Percentiles rank a stretch among this genome's conserved stretches.
phyloP scores from a whole-genome alignment of 37 sponge, comb jelly and placozoan species.

The Amphimedon queenslandica region DNA sequence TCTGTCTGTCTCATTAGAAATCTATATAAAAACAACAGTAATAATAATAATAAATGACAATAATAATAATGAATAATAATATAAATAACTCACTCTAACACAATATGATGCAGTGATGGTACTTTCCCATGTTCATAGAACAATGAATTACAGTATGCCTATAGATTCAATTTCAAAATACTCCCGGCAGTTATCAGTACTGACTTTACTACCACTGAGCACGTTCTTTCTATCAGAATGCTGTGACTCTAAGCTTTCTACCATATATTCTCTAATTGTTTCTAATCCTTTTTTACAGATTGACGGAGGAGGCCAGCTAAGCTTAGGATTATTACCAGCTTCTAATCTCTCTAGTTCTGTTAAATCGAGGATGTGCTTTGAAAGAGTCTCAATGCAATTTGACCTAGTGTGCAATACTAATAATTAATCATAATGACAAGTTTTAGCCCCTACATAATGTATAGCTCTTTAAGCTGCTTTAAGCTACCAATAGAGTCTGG shows the following conservation, averaged over 20 bases:
- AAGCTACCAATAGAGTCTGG: not conserved
- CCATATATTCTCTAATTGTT: not conserved
- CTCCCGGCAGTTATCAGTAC: too few species aligned
- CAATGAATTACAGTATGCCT: not conserved
- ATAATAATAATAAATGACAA: too few species aligned
- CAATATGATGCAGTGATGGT: too few species aligned
- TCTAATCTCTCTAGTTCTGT: not conserved
- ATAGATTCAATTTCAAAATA: not conserved
- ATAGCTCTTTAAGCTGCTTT: not conserved
- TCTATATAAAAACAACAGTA: not conserved
- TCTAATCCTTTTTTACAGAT: not conserved
- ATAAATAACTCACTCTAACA: too few species aligned
- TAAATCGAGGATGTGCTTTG: not conserved
- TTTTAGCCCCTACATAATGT: not conserved
- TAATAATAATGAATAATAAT: too few species aligned
- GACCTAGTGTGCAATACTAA: not conserved
- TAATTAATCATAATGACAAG: not conserved
- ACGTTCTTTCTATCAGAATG: not conserved
- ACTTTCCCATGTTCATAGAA: not conserved
- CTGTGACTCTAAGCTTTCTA: not conserved
- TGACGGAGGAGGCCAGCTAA: not conserved
- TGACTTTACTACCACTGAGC: not conserved
- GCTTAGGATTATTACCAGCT: not conserved
- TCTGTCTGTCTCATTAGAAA: not conserved
- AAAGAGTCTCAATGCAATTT: not conserved